A percentile compares a stretch with the other conserved stretches of the same genome.
phyloP scores from a whole-genome alignment of 2,113 vertebrate species.

The Candoia aspera region DNA sequence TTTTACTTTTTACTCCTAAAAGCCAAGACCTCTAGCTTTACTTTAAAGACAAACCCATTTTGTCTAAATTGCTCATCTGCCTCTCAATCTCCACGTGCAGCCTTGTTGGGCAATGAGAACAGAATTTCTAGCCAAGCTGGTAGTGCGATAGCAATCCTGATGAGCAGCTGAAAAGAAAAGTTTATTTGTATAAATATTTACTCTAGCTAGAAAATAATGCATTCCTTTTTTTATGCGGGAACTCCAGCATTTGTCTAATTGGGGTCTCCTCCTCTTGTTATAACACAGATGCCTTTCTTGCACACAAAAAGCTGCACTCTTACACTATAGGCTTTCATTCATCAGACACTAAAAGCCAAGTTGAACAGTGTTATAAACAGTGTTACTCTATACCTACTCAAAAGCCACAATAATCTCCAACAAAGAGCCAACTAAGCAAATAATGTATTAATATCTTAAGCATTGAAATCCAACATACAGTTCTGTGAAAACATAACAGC shows the following conservation, averaged over 20 bases:
- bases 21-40: slow-evolving; percentile 51
- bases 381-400: slow-evolving; percentile 63
- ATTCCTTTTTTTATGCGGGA: slow-evolving; percentile 65
- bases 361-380: slow-evolving; percentile 68
- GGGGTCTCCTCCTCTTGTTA: slow-evolving; percentile 70
- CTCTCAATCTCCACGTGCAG: slow-evolving; percentile 53
- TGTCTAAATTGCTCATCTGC: slow-evolving; percentile 64
- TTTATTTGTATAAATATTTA: slow-evolving; percentile 74
- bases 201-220: slow-evolving; percentile 63
- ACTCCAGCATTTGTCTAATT: slow-evolving; percentile 69
- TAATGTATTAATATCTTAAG: not conserved
- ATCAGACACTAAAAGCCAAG: slow-evolving; percentile 68
- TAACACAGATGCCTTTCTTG: slow-evolving; percentile 70
- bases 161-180: slow-evolving; percentile 73
- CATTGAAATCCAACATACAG: not conserved
- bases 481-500: not conserved
- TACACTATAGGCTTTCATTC: slow-evolving; percentile 72
- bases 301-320: slow-evolving; percentile 71
- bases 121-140: slow-evolving; percentile 71
- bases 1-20: slow-evolving; percentile 29
- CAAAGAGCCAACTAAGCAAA: slow-evolving; percentile 11
- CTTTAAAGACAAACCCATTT: slow-evolving; percentile 66
- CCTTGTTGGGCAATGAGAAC: slow-evolving; percentile 67
- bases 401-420: slow-evolving; percentile 44
- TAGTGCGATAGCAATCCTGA: slow-evolving; percentile 70